Percentiles rank a stretch among this genome's conserved stretches.
phyloP scores from a whole-genome alignment of 2,113 vertebrate species.

The Nycticryphes semicollaris region DNA sequence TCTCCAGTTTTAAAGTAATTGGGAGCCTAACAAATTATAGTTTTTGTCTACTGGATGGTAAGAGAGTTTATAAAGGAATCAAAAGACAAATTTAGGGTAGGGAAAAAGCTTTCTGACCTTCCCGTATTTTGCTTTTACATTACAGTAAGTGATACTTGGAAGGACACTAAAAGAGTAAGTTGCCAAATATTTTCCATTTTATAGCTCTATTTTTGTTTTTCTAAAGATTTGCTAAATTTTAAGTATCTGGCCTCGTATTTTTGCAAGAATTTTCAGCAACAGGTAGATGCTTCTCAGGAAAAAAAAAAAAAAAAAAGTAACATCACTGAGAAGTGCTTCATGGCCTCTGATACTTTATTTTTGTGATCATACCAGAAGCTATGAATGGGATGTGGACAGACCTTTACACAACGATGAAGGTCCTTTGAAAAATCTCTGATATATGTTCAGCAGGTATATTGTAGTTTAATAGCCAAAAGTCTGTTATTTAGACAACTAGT shows the following conservation, averaged over 20 bases:
- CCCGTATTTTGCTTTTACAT: background rate
- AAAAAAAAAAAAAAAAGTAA: background rate
- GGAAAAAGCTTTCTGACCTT: background rate
- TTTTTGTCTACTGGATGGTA: background rate
- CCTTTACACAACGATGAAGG: fast-evolving
- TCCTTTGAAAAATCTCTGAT: background rate
- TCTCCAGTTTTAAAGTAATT: background rate
- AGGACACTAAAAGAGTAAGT: background rate
- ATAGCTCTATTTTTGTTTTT: background rate
- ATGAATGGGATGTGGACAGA: background rate
- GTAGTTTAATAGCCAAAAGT: background rate
- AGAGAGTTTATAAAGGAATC: background rate
- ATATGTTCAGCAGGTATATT: background rate
- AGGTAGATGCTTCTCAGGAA: background rate
- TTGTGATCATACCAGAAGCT: background rate
- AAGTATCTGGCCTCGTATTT: background rate
- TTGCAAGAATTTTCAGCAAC: background rate
- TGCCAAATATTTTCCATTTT: background rate
- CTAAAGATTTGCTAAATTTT: background rate
- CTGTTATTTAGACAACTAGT: background rate
- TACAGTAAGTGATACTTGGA: background rate
- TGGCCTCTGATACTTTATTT: background rate
- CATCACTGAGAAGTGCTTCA: background rate
- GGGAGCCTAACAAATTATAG: background rate
- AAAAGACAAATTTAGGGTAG: background rate